Evolutionary conservation across 2,113 vertebrate species (phyloP), one percentile per base, ranked within the genome.

Genomic region (Amphiprion percula): DNA sequence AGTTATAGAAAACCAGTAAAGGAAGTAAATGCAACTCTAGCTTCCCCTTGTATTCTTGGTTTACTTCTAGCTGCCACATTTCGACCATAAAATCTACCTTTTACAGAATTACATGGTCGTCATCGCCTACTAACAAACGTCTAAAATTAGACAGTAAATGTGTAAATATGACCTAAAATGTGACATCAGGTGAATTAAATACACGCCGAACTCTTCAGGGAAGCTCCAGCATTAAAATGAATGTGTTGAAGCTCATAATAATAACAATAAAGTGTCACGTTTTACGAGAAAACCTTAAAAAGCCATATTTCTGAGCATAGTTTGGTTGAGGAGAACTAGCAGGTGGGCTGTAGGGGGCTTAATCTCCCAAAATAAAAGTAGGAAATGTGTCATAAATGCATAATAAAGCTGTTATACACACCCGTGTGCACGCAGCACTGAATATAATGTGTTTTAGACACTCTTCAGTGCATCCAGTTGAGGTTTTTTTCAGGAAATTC

Each of bases 221-320:
- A 10, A 1, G 0, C 1, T 7, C 47, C 3, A 1, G 0, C 10
- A 8, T 24, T 1, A 4, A 19, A 17, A 4, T 11, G 0, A 39
- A 0, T 0, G 7, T 10, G 10, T 12, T 10, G 2, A 1, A 0
- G 47, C 5, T 15, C 10, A 0, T 1, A 55, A 0, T 78, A 3
- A 12, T 56, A 0, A 30, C 1, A 11, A 0, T 0, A 24, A 2
- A 33, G 19, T 0, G 6, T 23, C 0, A 4, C 0, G 11, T 2
- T 14, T 2, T 1, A 8, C 1, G 5, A 10, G 5, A 19, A 75
- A 64, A 7, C 1, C 28, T 15, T 50, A 15, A 75, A 75, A 15
- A 21, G 12, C 0, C 1, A 7, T 2, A 41, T 71, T 28, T 78
- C 17, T 26, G 2, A 17, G 44, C n/a, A 11, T 23, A 50, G 19